Percentiles rank a stretch among this genome's conserved stretches.
Evolutionary conservation across 2,888 invertebrate genomes (phyloP).

Genomic region (Limnephilus lunatus): DNA sequence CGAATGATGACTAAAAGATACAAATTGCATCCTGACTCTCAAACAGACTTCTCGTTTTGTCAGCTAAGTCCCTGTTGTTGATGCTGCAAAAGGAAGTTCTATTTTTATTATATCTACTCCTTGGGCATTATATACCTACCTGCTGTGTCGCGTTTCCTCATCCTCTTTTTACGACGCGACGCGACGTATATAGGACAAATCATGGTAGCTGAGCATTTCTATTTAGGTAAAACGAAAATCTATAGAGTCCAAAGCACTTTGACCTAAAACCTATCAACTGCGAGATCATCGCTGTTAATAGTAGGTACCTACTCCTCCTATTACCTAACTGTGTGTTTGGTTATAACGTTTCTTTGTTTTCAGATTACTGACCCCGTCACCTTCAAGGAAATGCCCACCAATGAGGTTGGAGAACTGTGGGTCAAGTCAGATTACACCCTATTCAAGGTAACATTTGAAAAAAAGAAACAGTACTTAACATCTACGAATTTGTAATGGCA

Average conservation of each 20-base stretch:
- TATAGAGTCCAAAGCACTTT: not conserved
- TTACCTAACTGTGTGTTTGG: too few species aligned
- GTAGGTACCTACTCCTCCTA: too few species aligned
- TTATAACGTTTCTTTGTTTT: slow-evolving; percentile 67
- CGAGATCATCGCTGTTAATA: too few species aligned
- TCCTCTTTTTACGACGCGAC: not conserved
- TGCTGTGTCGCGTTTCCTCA: not conserved
- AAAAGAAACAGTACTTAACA: not conserved
- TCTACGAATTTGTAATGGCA: not conserved
- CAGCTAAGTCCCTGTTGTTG: not conserved
- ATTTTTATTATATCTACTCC: too few species aligned
- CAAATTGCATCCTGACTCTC: not conserved
- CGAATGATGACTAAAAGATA: not conserved
- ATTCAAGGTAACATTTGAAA: slow-evolving; percentile 33
- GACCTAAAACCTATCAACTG: not conserved
- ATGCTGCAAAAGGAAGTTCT: too few species aligned
- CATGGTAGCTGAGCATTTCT: too few species aligned
- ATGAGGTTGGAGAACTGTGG: slow-evolving; percentile 77
- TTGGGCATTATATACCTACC: not conserved
- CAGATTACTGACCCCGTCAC: slow-evolving; percentile 74
- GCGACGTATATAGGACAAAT: too few species aligned
- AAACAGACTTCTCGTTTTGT: not conserved
- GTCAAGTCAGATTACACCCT: slow-evolving; percentile 67
- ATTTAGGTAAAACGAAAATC: not conserved
- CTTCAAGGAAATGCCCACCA: slow-evolving; percentile 72